Evolutionary conservation across 2,797 vertebrate genomes (phyloP), one percentile per base, ranked within the genome.

Genomic region (Petrocephalus sullivani): DNA sequence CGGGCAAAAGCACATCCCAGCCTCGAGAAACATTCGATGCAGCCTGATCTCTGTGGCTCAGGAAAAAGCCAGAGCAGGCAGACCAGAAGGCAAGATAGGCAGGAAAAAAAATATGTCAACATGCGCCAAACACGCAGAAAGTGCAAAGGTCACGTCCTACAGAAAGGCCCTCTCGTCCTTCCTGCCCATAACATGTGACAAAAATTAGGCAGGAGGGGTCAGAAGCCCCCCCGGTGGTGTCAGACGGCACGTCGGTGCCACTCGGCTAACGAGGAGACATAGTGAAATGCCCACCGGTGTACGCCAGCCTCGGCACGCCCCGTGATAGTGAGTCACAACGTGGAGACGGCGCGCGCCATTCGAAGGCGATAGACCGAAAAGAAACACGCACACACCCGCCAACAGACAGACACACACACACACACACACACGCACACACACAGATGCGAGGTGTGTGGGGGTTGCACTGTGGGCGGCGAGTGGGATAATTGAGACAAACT

Each of bases 201-300:
- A 19, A 28, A 54, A 53, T 19, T 3, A 16, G 82, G 61, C 2
- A n/a, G 84, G 46, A 33, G 57, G 53, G 53, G 51, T 28, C 10
- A n/a, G 54, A 28, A 37, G 14, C n/a, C 33, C 58, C 23, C 19
- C 16, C 0, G 53, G 41, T 85, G 85, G 64, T 49, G 88, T 78
- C 61, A 86, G 88, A 86, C 83, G 12, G 67, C 75, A 49, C 46
- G 41, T 61, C 54, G 19, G 85, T 81, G 88, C 85, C 23, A 75
- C 64, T 82, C 41, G 3, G 78, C 67, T 5, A 54, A 81, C n/a
- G 23, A 78, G 53, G n/a, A 81, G 67, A 67, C 33, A 67, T 64
- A 21, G 21, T 82, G 88, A 89, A 89, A 89, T 87, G 88, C 37
- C 85, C 54, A 51, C 28, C 67, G 56, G 88, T 71, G 64, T 51